phyloP scores from a whole-genome alignment of 1,140 invertebrate genomes.

The Melitaea cinxia region DNA sequence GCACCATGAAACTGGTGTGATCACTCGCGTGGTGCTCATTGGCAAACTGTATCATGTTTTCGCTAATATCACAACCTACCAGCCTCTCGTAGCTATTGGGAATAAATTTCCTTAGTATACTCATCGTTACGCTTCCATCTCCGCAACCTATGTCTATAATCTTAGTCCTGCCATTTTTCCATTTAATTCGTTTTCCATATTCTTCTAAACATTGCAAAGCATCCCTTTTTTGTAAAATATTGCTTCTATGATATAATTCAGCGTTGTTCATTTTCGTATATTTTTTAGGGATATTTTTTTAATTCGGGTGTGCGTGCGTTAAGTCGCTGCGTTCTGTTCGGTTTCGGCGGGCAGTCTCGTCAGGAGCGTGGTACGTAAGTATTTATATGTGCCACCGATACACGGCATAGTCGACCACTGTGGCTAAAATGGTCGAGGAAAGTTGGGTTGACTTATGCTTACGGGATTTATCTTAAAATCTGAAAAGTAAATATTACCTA shows the following conservation, averaged over 20 bases:
- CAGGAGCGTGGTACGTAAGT: conserved; percentile 54
- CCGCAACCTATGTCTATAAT: conserved; percentile 91
- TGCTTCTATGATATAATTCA: conserved; percentile 84
- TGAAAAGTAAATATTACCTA: conserved; percentile 21
- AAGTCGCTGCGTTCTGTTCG: conserved; percentile 53
- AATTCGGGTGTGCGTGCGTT: conserved; percentile 46
- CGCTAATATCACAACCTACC: conserved; percentile 86
- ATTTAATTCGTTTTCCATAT: conserved; percentile 83
- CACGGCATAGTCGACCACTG: conserved; percentile 44
- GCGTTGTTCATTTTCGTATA: conserved; percentile 83
- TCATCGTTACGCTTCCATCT: conserved; percentile 87
- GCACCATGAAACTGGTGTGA: conserved; percentile 82
- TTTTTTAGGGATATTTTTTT: conserved; percentile 37
- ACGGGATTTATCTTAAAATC: conserved; percentile 24
- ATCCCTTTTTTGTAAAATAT: conserved; percentile 86
- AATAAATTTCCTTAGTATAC: conserved; percentile 86
- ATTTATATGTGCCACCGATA: conserved; percentile 62
- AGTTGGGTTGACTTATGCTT: conserved; percentile 16
- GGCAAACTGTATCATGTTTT: conserved; percentile 87
- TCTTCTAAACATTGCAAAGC: conserved; percentile 85
- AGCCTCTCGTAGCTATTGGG: conserved; percentile 78
- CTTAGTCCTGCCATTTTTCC: conserved; percentile 80
- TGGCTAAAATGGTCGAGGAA: conserved; percentile 36
- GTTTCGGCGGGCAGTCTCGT: conserved; percentile 57
- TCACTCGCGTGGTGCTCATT: conserved; percentile 78